Percentiles rank a stretch among this genome's conserved stretches.
phyloP scores from a whole-genome alignment of 2,113 vertebrate genomes.

The Burhinus oedicnemus region DNA sequence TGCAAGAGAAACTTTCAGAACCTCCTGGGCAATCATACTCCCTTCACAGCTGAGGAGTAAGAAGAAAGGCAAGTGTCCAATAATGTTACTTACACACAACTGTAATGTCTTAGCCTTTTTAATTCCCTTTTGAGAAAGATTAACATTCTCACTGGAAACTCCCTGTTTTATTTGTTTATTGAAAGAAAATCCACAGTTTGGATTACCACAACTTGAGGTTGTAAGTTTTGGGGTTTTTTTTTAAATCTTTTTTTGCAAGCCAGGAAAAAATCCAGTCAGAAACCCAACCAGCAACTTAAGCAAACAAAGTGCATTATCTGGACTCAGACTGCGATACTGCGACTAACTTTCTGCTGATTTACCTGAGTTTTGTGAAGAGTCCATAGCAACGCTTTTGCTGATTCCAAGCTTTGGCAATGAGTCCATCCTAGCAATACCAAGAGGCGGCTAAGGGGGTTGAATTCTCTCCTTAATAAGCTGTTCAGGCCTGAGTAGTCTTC shows the following conservation, averaged over 20 bases:
- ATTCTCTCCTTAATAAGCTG: conserved; percentile 84
- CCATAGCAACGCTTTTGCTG: conserved; percentile 85
- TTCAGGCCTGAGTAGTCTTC: conserved; percentile 86
- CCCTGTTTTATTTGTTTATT: background rate
- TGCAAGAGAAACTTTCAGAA: background rate
- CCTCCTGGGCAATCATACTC: background rate
- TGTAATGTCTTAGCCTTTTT: background rate
- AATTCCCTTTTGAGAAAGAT: background rate
- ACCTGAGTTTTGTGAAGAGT: conserved; percentile 87
- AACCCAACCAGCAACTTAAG: background rate
- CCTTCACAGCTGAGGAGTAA: background rate
- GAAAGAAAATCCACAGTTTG: background rate
- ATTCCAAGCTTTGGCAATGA: conserved; percentile 87
- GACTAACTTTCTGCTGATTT: background rate
- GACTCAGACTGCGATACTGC: background rate
- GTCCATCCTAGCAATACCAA: conserved; percentile 92
- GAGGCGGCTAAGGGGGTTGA: conserved; percentile 88
- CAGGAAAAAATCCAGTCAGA: background rate
- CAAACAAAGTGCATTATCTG: background rate
- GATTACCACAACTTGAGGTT: background rate
- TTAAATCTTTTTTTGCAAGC: background rate
- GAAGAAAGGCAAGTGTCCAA: background rate
- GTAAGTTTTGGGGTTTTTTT: background rate
- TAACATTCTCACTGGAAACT: background rate
- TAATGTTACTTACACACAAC: background rate